Evolutionary conservation across 2,113 vertebrate species (phyloP).

Genomic region (Gadus macrocephalus): DNA sequence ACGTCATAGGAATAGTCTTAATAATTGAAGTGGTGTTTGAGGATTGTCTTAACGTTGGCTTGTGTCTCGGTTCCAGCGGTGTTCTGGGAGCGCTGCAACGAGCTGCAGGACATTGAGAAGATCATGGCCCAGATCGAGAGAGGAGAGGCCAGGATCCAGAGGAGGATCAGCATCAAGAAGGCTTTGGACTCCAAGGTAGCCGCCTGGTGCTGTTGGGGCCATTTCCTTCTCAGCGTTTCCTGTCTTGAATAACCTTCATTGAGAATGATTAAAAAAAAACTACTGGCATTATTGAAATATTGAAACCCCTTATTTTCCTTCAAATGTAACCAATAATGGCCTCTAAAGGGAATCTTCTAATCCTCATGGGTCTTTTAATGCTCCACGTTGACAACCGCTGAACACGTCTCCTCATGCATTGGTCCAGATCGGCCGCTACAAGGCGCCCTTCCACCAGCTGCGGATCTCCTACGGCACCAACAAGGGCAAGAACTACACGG

Average conservation of each 20-base stretch:
- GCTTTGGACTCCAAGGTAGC: slow-evolving; percentile 94
- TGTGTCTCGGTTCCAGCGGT: slow-evolving; percentile 75
- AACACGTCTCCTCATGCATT: too few relatives aligned
- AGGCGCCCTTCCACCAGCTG: slow-evolving; percentile 97
- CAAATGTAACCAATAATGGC: too few relatives aligned
- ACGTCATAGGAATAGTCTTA: not conserved
- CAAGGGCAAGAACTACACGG: slow-evolving; percentile 98
- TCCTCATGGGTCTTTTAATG: too few relatives aligned
- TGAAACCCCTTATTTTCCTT: too few relatives aligned
- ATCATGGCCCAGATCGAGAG: slow-evolving; percentile 99
- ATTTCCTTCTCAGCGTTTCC: too few relatives aligned
- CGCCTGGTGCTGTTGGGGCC: not conserved
- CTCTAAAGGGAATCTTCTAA: too few relatives aligned
- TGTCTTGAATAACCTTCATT: too few relatives aligned
- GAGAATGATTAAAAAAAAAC: too few relatives aligned
- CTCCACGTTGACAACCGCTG: too few relatives aligned
- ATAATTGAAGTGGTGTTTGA: too few relatives aligned
- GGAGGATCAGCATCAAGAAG: slow-evolving; percentile 98
- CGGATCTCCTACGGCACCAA: slow-evolving; percentile 98
- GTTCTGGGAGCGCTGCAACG: slow-evolving; percentile 98
- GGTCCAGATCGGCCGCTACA: slow-evolving; percentile 92
- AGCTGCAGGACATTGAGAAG: slow-evolving; percentile 98
- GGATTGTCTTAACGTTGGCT: not conserved
- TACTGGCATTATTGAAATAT: too few relatives aligned
- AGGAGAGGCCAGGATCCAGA: slow-evolving; percentile 96